Evolutionary conservation across 2,888 invertebrate species (phyloP), one percentile per base, ranked within the genome.

Genomic region (Caenorhabditis macrosperma): DNA sequence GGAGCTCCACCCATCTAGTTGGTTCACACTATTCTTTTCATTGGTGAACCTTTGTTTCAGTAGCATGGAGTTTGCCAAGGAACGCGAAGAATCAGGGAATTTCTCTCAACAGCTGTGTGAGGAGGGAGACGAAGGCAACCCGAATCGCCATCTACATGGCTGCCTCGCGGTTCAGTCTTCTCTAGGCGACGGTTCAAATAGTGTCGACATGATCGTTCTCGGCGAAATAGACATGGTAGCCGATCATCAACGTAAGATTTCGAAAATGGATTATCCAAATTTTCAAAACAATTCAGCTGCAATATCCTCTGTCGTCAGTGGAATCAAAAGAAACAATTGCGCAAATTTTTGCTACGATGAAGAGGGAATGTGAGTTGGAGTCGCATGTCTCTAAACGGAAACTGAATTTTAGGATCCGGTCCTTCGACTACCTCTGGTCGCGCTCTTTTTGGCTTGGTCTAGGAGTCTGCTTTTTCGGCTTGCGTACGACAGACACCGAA

Each of bases 401-500:
- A 33, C 12, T 20, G 24, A 20, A 0, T 33, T 9, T 7, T 38
- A 71, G 71, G 1, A 17, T 6, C 12, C 20, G 41, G 2, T 44
- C 30, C 5, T 63, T 46, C 12, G 61, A 71, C 4, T 71, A 71
- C n/a, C 5, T 71, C 1, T 71, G 71, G 71, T 71, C 71, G 2
- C 71, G 71, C 9, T 61, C 61, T n/a, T 71, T 71, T 20, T 71
- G 71, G 71, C 54, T 71, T 3, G 71, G 71, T 2, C 20, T 63
- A 2, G 33, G 7, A 17, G 22, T 15, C 12, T 71, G 54, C n/a
- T 1, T 71, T 0, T 17, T 71, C 28, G 71, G 71, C 33, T 50
- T 71, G 71, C 61, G 71, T 0, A 22, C 41, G 6, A 4, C 22
- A 0, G n/a, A 46, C 1, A n/a, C n/a, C n/a, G n/a, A n/a, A n/a